Conservation (phyloP, 2,113 vertebrate species). For the Parotia lawesii region DNA sequence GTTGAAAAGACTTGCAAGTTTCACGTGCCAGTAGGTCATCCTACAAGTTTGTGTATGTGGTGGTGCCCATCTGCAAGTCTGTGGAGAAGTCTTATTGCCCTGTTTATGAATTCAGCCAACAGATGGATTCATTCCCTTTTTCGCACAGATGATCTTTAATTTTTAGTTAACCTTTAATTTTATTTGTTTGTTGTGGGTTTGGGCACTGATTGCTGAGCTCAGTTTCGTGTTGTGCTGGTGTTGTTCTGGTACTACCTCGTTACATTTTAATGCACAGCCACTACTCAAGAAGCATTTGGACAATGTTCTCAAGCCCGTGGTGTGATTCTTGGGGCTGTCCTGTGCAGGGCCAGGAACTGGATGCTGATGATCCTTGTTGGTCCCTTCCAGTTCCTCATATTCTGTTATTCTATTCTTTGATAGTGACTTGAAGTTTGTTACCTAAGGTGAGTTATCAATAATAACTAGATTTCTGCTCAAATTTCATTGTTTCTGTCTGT, state of each 20-base stretch:
- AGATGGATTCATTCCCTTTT: not conserved
- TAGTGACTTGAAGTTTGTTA: not conserved
- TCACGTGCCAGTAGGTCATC: not conserved
- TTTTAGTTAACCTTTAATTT: not conserved
- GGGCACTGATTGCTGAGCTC: not conserved
- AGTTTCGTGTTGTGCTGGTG: not conserved
- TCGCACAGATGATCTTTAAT: not conserved
- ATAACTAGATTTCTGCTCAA: not conserved
- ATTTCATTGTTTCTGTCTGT: not conserved
- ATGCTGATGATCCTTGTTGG: not conserved
- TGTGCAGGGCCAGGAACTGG: not conserved
- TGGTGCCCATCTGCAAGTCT: not conserved
- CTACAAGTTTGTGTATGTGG: not conserved
- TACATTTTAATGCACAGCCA: not conserved
- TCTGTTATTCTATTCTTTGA: not conserved
- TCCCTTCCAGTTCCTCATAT: not conserved
- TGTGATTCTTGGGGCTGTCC: not conserved
- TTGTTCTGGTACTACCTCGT: rapidly evolving
- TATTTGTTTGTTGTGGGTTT: not conserved
- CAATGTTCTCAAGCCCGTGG: too few relatives aligned
- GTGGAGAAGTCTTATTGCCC: not conserved
- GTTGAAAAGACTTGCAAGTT: not conserved
- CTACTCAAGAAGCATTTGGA: not conserved
- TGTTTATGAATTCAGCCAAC: not conserved
- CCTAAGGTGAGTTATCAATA: not conserved